Evolutionary conservation across 1,140 invertebrate genomes (phyloP).

Genomic region (Oncopodura yosiiana): DNA sequence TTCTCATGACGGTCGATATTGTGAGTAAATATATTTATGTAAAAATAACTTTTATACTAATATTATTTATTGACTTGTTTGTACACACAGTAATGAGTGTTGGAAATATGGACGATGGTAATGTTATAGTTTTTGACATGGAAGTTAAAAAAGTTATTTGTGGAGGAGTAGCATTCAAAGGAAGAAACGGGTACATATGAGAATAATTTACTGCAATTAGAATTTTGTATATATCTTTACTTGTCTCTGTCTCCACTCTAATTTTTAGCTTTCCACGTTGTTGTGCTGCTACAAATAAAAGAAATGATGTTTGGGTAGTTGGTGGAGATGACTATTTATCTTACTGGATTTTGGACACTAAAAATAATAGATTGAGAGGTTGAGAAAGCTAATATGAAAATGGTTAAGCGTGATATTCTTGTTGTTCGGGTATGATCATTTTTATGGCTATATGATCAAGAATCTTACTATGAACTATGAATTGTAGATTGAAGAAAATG

Average conservation of each 20-base stretch:
- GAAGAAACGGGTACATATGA: constrained; percentile 59
- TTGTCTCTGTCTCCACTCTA: no score
- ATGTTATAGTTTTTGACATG: constrained; percentile 64
- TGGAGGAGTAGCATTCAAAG: constrained; percentile 50
- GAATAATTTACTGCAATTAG: no score
- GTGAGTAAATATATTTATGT: no score
- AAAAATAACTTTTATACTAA: no score
- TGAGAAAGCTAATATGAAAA: constrained; percentile 52
- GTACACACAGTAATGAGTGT: constrained; percentile 77
- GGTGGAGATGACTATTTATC: constrained; percentile 60
- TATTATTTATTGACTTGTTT: no score
- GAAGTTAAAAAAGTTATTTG: constrained; percentile 42
- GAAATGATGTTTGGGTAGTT: constrained; percentile 43
- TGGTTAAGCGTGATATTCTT: constrained; percentile 41
- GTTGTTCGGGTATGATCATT: constrained; percentile 39
- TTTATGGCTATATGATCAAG: no score
- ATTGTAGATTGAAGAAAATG: constrained; percentile 50
- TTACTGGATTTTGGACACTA: constrained; percentile 65
- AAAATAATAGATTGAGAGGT: constrained; percentile 57
- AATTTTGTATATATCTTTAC: no score
- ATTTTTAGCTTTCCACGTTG: constrained; percentile 48
- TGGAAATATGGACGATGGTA: constrained; percentile 73
- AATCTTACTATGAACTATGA: no score
- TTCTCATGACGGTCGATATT: constrained; percentile 63
- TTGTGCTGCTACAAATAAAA: constrained; percentile 49